Evolutionary conservation across 2,113 vertebrate genomes (phyloP).

Genomic region (Neogale vison): DNA sequence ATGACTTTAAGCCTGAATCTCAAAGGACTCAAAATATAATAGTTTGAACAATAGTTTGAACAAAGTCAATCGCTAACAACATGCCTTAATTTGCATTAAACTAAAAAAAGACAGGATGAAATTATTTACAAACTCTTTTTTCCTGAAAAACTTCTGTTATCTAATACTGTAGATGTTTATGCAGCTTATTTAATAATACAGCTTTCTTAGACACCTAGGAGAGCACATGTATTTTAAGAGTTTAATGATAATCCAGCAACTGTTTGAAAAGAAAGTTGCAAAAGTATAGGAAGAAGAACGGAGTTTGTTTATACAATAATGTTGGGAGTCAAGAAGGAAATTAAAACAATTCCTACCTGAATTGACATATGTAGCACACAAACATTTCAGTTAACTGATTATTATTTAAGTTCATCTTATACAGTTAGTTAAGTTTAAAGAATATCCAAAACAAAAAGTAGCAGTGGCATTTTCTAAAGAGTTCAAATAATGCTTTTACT

Average conservation of each 20-base stretch:
- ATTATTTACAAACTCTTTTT: constrained; percentile 50
- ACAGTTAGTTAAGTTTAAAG: not conserved
- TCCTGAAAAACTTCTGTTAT: not conserved
- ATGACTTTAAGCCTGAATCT: constrained; percentile 59
- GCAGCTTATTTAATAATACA: constrained; percentile 45
- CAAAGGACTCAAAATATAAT: not conserved
- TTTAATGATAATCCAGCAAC: not conserved
- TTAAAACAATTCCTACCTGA: not conserved
- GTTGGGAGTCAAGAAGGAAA: not conserved
- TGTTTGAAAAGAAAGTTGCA: not conserved
- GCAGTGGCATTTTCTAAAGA: not conserved
- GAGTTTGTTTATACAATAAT: not conserved
- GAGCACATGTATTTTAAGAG: not conserved
- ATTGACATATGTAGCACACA: not conserved
- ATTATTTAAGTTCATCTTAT: not conserved
- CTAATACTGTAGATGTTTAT: constrained; percentile 50
- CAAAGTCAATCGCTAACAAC: constrained; percentile 64
- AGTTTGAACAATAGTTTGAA: constrained; percentile 1
- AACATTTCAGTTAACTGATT: not conserved
- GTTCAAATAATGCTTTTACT: not conserved
- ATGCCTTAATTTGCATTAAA: constrained; percentile 71
- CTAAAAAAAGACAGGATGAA: constrained; percentile 56
- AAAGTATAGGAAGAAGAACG: not conserved
- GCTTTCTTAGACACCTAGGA: not conserved
- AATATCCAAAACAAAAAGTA: not conserved